Evolutionary conservation across 2,888 invertebrate species (phyloP), one percentile per base, ranked within the genome.

Genomic region (Epinotia brunnichana): DNA sequence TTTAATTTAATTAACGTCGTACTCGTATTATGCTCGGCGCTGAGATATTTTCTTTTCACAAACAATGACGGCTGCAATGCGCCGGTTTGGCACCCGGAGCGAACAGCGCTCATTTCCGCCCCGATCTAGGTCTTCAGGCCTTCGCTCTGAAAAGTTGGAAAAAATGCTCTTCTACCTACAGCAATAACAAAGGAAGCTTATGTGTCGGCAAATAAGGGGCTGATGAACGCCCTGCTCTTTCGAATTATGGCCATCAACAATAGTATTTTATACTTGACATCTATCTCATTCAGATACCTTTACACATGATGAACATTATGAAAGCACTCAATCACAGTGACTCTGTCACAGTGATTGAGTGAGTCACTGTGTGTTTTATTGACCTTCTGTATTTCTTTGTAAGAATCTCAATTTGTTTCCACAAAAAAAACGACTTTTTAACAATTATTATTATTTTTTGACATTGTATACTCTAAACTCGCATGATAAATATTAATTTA

Each of bases 41-140:
- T 24, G 24, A 41, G 24, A 54, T 56, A 56, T 56, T 66, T 59
- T 59, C 57, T 70, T 64, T 64, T 64, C 35, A 21, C 63, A 63
- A 63, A 70, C 64, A 64, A 64, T 64, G 35, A 41, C 60, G 57
- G 15, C 56, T 54, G 63, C 63, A 48, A 39, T 53, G 48, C 39
- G 70, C 64, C 11, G 13, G 60, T 51, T 62, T 53, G 24, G 29
- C 61, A 19, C 60, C 35, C 53, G 35, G 63, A 35, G 70, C 19
- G 51, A 64, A 59, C 64, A 70, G 70, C 15, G 51, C 64, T 70
- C 51, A 64, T 70, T 70, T 70, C 70, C 70, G 57, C 21, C 39
- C 17, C 39, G 59, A 70, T 70, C 57, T 64, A 64, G 70, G 64
- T 70, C 59, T n/a, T 70, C 59, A 62, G 61, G 21, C 13, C 53